A percentile compares a stretch with the other conserved stretches of the same genome.
These are phyloP conservation scores for Clitarchus hookeri DNA, from an alignment of 2,888 invertebrate genomes.

Conservation along the genomic window DNA sequence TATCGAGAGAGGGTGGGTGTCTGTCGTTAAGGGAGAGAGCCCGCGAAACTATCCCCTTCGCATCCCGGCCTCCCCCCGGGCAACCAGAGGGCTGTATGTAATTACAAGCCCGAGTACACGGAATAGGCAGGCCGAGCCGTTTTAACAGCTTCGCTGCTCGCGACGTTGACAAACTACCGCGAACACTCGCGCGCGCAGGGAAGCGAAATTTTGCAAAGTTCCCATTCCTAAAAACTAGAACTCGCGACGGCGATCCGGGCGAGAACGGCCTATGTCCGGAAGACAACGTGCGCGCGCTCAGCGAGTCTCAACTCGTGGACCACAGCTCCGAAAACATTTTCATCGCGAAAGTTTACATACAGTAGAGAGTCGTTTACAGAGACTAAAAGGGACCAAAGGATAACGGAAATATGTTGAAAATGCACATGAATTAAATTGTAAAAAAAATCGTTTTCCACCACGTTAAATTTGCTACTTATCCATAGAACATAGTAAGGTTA, in stretches of 20 bases:
- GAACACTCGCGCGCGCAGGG: neutral
- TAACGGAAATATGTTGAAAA: too few species aligned
- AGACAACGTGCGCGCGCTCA: too few species aligned
- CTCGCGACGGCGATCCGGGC: neutral
- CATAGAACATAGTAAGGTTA: too few species aligned
- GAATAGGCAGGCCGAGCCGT: neutral
- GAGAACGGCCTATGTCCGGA: neutral
- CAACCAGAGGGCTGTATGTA: neutral
- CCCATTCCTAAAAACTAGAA: neutral
- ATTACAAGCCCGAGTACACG: slow-evolving; percentile 9
- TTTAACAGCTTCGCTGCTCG: neutral
- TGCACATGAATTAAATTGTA: too few species aligned
- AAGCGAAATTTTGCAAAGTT: neutral
- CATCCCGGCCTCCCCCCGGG: neutral
- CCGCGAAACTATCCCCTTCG: too few species aligned
- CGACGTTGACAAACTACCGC: neutral
- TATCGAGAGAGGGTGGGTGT: neutral
- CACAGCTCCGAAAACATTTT: too few species aligned
- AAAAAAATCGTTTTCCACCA: too few species aligned
- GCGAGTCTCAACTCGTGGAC: too few species aligned
- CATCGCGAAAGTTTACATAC: too few species aligned
- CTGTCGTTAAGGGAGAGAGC: neutral
- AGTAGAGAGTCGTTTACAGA: too few species aligned
- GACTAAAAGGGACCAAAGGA: too few species aligned
- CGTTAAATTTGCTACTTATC: too few species aligned